A percentile compares a stretch with the other conserved stretches of the same genome.
These are phyloP conservation scores for Corydoras sp. DNA, from an alignment of 2,113 vertebrate species.

Conservation along the genomic window DNA sequence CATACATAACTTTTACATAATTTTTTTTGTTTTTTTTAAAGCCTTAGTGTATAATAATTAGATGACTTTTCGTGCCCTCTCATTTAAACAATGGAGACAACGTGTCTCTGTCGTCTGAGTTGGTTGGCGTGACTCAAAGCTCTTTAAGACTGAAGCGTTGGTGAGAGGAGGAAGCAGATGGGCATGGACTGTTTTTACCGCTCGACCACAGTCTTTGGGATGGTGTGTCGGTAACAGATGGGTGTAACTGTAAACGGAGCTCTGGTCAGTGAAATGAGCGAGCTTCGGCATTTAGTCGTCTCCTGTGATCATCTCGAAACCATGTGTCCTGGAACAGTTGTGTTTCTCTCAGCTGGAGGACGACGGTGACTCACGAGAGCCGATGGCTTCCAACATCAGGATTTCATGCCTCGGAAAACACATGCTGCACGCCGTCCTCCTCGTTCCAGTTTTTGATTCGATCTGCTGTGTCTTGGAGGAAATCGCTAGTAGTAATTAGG, in stretches of 20 bases:
- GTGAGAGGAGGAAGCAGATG: background rate
- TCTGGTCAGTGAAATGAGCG: conserved; percentile 6
- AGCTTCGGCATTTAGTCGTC: background rate
- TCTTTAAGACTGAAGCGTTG: background rate
- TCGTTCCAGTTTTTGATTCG: no score
- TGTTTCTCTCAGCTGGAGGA: conserved; percentile 25
- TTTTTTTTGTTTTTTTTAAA: no score
- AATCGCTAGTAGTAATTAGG: no score
- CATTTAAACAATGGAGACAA: background rate
- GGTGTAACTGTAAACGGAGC: background rate
- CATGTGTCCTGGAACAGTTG: conserved; percentile 1
- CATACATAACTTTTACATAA: no score
- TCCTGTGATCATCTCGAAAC: conserved; percentile 17
- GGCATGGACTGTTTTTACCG: conserved; percentile 1
- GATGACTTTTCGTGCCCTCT: background rate
- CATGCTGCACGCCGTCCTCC: background rate
- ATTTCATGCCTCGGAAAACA: conserved; percentile 1
- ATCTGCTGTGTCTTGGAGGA: no score
- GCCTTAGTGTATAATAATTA: background rate
- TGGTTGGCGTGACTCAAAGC: background rate
- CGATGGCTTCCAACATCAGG: conserved; percentile 1
- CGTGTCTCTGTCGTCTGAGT: background rate
- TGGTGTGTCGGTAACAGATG: conserved; percentile 17
- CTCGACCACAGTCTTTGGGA: conserved; percentile 2
- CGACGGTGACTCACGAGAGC: conserved; percentile 27